A percentile compares a stretch with the other conserved stretches of the same genome.
Evolutionary conservation across 2,888 invertebrate genomes (phyloP).

Genomic region (Parnassius smintheus): DNA sequence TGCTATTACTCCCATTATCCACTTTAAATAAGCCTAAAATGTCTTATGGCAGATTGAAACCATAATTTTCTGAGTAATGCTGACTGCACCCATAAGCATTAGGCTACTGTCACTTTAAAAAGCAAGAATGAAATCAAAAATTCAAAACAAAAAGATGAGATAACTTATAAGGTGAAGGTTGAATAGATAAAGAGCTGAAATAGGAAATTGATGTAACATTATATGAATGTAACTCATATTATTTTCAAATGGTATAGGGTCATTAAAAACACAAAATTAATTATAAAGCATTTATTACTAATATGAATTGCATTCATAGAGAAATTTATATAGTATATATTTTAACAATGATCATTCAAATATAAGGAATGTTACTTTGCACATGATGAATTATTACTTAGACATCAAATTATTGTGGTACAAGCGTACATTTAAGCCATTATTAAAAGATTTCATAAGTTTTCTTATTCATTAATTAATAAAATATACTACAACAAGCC

Average conservation of each 20-base stretch:
- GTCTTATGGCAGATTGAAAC: too few species aligned
- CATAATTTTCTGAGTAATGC: too few species aligned
- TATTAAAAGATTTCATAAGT: neutral
- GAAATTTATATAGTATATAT: slow-evolving; percentile 27
- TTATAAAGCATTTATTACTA: slow-evolving; percentile 67
- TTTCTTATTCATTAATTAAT: neutral
- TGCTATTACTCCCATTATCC: too few species aligned
- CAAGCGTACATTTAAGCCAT: neutral
- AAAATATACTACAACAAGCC: too few species aligned
- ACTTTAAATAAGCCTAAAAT: too few species aligned
- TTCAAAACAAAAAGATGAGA: neutral
- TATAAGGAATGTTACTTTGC: slow-evolving; percentile 11
- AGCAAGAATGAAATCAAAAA: too few species aligned
- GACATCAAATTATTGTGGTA: neutral
- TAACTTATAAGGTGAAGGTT: slow-evolving; percentile 19
- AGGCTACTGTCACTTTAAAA: too few species aligned
- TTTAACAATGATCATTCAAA: slow-evolving; percentile 16
- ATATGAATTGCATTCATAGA: slow-evolving; percentile 79
- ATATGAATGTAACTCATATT: slow-evolving; percentile 80
- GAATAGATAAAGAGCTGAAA: slow-evolving; percentile 29
- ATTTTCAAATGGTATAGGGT: slow-evolving; percentile 43
- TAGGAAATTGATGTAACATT: slow-evolving; percentile 33
- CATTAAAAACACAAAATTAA: slow-evolving; percentile 50
- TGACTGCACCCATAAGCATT: too few species aligned
- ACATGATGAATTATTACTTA: slow-evolving; percentile 8